Conservation (phyloP, 1,140 invertebrate species). For the Aradophagus sp. region DNA sequence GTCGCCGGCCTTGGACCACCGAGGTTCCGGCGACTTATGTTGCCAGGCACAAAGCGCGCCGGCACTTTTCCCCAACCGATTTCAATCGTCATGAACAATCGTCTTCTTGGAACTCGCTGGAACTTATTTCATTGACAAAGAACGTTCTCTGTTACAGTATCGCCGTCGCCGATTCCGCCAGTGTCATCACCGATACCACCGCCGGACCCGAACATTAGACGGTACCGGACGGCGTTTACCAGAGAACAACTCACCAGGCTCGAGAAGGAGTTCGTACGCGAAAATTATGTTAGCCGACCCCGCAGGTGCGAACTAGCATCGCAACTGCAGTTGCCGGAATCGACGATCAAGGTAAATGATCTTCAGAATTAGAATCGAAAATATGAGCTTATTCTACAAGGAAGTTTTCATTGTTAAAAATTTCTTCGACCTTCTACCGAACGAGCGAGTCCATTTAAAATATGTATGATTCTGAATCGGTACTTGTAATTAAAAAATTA, state of each 20-base stretch:
- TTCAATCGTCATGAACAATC: slow-evolving; percentile 20
- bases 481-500: too few species aligned
- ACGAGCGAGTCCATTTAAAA: too few species aligned
- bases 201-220: slow-evolving; percentile 82
- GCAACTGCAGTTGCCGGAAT: slow-evolving; percentile 94
- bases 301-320: slow-evolving; percentile 95
- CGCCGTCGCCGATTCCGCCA: slow-evolving; percentile 42
- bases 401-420: too few species aligned
- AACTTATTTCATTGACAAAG: too few species aligned
- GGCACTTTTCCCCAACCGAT: slow-evolving; percentile 7
- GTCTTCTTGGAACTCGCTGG: too few species aligned
- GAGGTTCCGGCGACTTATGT: slow-evolving; percentile 16
- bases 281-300: slow-evolving; percentile 98
- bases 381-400: too few species aligned
- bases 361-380: slow-evolving; percentile 57
- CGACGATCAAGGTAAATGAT: slow-evolving; percentile 99
- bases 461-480: too few species aligned
- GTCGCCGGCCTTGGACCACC: slow-evolving; percentile 44
- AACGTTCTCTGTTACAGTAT: slow-evolving; percentile 39
- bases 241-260: slow-evolving; percentile 93
- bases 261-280: slow-evolving; percentile 98
- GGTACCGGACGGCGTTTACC: slow-evolving; percentile 98
- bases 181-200: slow-evolving; percentile 59
- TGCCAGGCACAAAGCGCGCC: slow-evolving; percentile 17
- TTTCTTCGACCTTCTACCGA: too few species aligned